phyloP scores from a whole-genome alignment of 2,797 vertebrate genomes.

The Peromyscus melanophrys region DNA sequence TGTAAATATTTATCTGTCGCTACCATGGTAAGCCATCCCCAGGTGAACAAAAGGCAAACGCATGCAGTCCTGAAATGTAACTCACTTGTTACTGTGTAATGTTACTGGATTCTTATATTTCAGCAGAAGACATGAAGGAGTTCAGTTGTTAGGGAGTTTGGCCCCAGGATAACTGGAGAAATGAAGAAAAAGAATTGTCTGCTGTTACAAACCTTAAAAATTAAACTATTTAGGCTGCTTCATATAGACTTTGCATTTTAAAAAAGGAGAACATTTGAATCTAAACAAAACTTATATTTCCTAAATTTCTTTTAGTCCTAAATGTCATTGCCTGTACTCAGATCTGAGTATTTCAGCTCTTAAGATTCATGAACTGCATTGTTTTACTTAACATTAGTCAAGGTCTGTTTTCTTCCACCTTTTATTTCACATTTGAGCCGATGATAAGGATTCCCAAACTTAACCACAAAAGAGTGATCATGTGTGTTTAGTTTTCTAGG shows the following conservation, averaged over 20 bases:
- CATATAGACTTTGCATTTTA: neutral
- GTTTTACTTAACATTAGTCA: neutral
- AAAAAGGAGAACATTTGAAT: conserved; percentile 28
- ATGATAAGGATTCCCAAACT: neutral
- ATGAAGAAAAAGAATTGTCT: neutral
- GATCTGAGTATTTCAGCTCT: conserved; percentile 8
- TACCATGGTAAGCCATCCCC: neutral
- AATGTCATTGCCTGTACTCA: conserved; percentile 47
- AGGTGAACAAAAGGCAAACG: neutral
- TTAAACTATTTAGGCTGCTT: neutral
- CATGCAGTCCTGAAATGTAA: conserved; percentile 39
- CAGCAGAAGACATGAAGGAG: neutral
- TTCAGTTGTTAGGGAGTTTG: neutral
- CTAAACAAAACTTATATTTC: conserved; percentile 19
- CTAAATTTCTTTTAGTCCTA: conserved; percentile 25
- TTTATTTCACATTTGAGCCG: conserved; percentile 29
- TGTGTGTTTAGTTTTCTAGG: neutral
- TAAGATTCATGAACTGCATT: conserved; percentile 4
- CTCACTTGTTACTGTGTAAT: conserved; percentile 16
- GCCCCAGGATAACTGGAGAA: neutral
- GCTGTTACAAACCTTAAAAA: neutral
- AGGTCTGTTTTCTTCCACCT: conserved; percentile 19
- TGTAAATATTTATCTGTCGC: conserved; percentile 52
- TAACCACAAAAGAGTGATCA: neutral
- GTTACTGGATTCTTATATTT: conserved; percentile 38